phyloP scores from a whole-genome alignment of 2,113 vertebrate species.

The Perognathus longimembris region DNA sequence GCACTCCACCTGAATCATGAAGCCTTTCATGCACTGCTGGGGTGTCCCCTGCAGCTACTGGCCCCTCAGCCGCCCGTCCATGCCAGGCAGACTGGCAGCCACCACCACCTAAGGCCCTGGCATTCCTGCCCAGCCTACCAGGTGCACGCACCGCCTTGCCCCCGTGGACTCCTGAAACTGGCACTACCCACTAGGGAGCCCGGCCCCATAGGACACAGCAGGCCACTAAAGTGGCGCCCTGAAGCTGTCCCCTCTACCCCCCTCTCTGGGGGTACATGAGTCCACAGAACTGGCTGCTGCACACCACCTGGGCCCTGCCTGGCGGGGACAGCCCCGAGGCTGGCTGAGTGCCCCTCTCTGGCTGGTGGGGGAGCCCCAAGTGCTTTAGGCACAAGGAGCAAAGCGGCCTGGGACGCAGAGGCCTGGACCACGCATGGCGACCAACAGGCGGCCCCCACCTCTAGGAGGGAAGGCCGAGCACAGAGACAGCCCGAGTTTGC shows the following conservation, averaged over 20 bases:
- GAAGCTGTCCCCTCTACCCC: neutral
- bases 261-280: neutral
- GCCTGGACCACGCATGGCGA: no score
- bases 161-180: neutral
- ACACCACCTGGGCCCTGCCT: neutral
- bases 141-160: neutral
- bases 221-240: neutral
- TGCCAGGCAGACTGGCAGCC: neutral
- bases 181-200: neutral
- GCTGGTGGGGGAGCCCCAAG: no score
- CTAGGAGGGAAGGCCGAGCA: no score
- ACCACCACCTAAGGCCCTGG: neutral
- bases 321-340: neutral
- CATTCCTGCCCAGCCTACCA: neutral
- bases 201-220: neutral
- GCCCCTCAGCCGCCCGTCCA: conserved; percentile 15
- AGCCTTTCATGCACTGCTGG: conserved; percentile 63
- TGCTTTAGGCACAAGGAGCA: no score
- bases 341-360: neutral
- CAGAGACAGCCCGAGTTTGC: no score
- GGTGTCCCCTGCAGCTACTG: conserved; percentile 65
- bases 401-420: no score
- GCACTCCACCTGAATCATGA: conserved; percentile 81
- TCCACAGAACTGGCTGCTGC: neutral
- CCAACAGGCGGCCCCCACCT: no score